Evolutionary conservation across 2,113 vertebrate genomes (phyloP).

Genomic region (Syrmaticus mikado): DNA sequence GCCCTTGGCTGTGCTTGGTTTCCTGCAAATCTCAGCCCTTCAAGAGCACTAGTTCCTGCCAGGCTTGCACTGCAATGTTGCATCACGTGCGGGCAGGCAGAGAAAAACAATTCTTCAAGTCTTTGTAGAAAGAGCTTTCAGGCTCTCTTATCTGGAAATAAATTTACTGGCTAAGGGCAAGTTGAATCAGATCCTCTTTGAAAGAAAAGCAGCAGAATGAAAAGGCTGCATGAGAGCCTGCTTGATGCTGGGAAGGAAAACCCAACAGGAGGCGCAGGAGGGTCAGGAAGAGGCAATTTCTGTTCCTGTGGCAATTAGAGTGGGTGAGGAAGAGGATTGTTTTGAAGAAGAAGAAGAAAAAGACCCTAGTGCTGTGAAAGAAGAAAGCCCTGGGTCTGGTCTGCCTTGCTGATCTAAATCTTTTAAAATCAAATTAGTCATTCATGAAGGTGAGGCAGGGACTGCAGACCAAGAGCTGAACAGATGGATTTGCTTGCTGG

Average conservation of each 20-base stretch:
- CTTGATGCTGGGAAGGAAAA: neutral
- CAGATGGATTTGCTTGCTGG: neutral
- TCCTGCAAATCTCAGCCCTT: neutral
- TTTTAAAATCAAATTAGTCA: neutral
- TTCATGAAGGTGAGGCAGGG: neutral
- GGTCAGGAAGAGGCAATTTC: neutral
- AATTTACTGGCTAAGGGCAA: neutral
- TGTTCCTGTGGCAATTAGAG: neutral
- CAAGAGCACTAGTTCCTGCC: accelerated
- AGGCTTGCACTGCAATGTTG: neutral
- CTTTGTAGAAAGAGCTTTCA: neutral
- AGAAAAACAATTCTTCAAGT: neutral
- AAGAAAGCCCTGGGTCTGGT: neutral
- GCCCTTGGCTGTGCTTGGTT: neutral
- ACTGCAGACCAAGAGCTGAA: neutral
- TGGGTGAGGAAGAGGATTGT: neutral
- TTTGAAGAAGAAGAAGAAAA: neutral
- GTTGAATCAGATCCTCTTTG: neutral
- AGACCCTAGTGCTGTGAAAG: neutral
- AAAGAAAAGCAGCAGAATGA: neutral
- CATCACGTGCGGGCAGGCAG: accelerated
- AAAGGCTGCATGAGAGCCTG: neutral
- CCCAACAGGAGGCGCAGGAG: neutral
- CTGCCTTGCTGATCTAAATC: neutral
- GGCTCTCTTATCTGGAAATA: neutral